Evolutionary conservation across 2,888 invertebrate genomes (phyloP), one percentile per base, ranked within the genome.

Genomic region (Eilema griseolum): DNA sequence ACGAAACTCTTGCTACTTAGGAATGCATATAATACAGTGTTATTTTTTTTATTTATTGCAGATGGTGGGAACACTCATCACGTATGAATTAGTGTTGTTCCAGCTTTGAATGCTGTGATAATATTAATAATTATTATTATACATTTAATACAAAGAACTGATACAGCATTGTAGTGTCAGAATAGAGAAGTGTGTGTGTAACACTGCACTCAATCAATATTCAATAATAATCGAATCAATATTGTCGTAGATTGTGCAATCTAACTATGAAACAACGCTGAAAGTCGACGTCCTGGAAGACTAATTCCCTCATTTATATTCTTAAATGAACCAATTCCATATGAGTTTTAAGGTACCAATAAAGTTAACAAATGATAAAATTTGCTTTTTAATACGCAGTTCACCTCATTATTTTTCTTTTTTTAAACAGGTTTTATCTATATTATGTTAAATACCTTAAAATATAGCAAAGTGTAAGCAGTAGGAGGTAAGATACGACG

Each of bases 31-130:
- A 33, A 33, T 7, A 33, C 8, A 8, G 31, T 33, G 8, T 33
- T 37, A 37, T 37, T 37, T 37, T n/a, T 3, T 41, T 4, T 12
- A 23, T 56, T 65, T 20, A 57, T 71, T 71, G 20, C 70, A 71
- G 70, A 71, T 67, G 63, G 59, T 71, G 46, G 63, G 61, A 10
- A 71, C 62, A 26, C 46, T 71, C 11, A 41, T 61, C 4, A 67
- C 67, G 12, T 71, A 67, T 41, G 70, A 71, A 33, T 31, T 71
- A 26, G 70, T 71, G 5, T n/a, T 71, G 24, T 71, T 71, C 52
- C 70, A 71, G 26, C 20, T 71, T 4, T 71, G 31, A 57, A 23
- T 37, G 31, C 23, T 52, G 2, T 52, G 0, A 20, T 10, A 61
- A 46, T 46, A 20, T 5, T 20, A 20, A 46, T 16, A 46, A 11